Evolutionary conservation across 2,797 vertebrate genomes (phyloP).

Genomic region (Sebastes kiyomatsui): DNA sequence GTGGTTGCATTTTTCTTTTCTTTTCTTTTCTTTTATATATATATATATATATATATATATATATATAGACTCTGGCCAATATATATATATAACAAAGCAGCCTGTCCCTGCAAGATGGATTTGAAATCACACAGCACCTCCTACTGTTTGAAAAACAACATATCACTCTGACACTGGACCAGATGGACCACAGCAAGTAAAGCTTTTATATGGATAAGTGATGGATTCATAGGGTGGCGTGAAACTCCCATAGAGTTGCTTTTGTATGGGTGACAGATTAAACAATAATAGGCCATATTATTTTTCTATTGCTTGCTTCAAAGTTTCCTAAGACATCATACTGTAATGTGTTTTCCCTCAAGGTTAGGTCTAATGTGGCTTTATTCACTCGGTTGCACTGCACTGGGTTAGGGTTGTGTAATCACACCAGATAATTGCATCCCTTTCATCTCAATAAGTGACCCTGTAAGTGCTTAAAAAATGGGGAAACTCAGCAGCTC

Average conservation of each 20-base stretch:
- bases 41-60: too few species aligned
- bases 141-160: conserved; percentile 69
- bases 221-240: conserved; percentile 29
- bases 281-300: conserved; percentile 12
- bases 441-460: background rate
- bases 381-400: background rate
- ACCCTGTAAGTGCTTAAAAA: conserved; percentile 4
- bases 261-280: conserved; percentile 13
- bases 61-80: too few species aligned
- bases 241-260: conserved; percentile 10
- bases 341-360: background rate
- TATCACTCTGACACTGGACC: conserved; percentile 8
- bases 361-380: conserved; percentile 4
- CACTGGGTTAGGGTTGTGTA: background rate
- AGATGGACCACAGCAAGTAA: conserved; percentile 14
- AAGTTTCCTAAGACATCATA: conserved; percentile 2
- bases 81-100: background rate
- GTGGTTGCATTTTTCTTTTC: background rate
- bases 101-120: conserved; percentile 44
- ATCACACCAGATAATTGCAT: background rate
- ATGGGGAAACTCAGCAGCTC: conserved; percentile 2
- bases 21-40: background rate
- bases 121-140: conserved; percentile 74
- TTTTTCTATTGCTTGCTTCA: background rate
- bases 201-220: conserved; percentile 23